A percentile compares a stretch with the other conserved stretches of the same genome.
phyloP scores from a whole-genome alignment of 2,113 vertebrate genomes.

The Vidua chalybeata region DNA sequence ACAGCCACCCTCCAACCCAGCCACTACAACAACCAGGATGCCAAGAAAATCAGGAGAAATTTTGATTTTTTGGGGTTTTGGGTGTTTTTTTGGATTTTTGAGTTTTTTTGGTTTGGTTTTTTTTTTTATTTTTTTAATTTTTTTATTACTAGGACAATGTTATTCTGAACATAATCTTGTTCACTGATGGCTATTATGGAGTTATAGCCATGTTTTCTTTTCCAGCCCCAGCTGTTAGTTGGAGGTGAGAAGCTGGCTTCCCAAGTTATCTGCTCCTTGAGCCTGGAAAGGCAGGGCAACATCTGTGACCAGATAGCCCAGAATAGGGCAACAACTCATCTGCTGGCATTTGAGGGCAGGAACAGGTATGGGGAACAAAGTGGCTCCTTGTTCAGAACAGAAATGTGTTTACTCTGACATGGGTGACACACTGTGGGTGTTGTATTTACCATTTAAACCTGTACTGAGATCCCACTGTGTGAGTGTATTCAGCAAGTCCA shows the following conservation, averaged over 20 bases:
- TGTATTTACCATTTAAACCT: not conserved
- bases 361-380: not conserved
- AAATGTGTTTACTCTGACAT: not conserved
- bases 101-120: too few species aligned
- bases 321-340: not conserved
- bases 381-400: not conserved
- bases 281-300: not conserved
- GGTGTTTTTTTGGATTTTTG: not conserved
- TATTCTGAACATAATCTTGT: not conserved
- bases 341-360: not conserved
- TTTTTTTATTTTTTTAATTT: not conserved
- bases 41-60: not conserved
- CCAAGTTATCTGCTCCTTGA: not conserved
- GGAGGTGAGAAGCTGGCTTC: not conserved
- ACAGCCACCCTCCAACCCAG: not conserved
- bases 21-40: not conserved
- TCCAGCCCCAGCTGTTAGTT: not conserved
- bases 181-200: not conserved
- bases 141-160: not conserved
- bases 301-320: not conserved
- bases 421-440: not conserved
- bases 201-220: not conserved
- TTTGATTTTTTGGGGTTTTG: not conserved
- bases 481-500: not conserved
- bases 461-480: not conserved